Evolutionary conservation across 2,113 vertebrate species (phyloP), one percentile per base, ranked within the genome.

Genomic region (Aptenodytes patagonicus): DNA sequence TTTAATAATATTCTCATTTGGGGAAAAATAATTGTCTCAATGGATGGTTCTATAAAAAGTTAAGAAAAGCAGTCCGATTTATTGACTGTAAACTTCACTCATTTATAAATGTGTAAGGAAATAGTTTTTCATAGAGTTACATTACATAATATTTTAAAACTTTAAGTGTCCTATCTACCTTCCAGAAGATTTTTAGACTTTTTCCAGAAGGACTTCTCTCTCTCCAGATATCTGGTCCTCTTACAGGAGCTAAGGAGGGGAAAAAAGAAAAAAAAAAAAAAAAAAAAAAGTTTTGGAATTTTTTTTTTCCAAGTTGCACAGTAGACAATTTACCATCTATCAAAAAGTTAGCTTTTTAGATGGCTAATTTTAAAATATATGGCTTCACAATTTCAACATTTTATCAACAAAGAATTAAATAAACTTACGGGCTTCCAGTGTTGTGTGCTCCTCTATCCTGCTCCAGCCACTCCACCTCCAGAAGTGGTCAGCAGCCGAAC

Each of bases 391-490:
- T 29, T 57, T 60, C 26, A 78, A 26, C 13, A 69, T n/a, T 62
- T 75, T 75, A 38, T 32, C 22, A 83, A 16, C 17, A 57, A 87
- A 79, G 24, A 80, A 42, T 13, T 64, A 55, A 28, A 68, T 6
- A n/a, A 77, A 97, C 98, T 97, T 93, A 98, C 98, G 93, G 44
- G 97, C 98, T 97, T 98, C 96, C 47, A 76, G 22, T 8, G 98
- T 98, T 61, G 85, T 89, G 38, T 98, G 91, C 1, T 93, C 91
- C 46, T 90, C 70, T 69, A 11, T 42, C 52, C n/a, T 91, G 84
- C 97, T 98, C 98, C 98, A 98, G 54, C 86, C 93, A 91, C 98
- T 98, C 98, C 98, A 98, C 62, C 86, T 98, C 98, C 98, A 98
- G 88, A 98, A 98, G 61, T 96, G 93, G 40, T 98, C 96, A 87